phyloP scores from a whole-genome alignment of 2,113 vertebrate genomes.

The Mesoclemmys tuberculata region DNA sequence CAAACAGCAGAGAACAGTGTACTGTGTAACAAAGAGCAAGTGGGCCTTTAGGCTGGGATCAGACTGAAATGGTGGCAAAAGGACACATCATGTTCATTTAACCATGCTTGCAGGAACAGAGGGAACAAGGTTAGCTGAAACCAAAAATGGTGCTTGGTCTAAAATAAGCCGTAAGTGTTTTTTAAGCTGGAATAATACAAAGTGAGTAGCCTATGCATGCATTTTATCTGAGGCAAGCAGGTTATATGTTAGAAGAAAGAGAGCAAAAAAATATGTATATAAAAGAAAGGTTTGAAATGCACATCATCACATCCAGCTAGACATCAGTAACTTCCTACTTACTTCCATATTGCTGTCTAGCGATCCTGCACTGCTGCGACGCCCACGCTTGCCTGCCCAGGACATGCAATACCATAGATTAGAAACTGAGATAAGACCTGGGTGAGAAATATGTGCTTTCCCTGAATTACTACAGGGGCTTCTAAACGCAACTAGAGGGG shows the following conservation, averaged over 20 bases:
- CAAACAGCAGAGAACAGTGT: slow-evolving; percentile 69
- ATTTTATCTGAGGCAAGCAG: slow-evolving; percentile 84
- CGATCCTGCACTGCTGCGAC: slow-evolving; percentile 99
- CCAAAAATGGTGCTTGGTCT: slow-evolving; percentile 78
- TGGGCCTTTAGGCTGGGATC: slow-evolving; percentile 72
- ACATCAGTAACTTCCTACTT: slow-evolving; percentile 90
- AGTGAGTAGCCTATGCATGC: slow-evolving; percentile 93
- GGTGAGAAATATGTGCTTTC: slow-evolving; percentile 71
- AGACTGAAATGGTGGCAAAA: slow-evolving; percentile 69
- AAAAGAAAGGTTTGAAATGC: slow-evolving; percentile 82
- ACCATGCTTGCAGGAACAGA: slow-evolving; percentile 90
- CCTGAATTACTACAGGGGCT: slow-evolving; percentile 19
- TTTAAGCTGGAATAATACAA: slow-evolving; percentile 75
- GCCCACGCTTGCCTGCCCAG: slow-evolving; percentile 99
- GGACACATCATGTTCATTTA: slow-evolving; percentile 82
- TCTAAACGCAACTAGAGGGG: slow-evolving; percentile 75
- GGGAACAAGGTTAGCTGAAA: slow-evolving; percentile 76
- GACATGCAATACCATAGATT: slow-evolving; percentile 98
- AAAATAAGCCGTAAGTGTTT: slow-evolving; percentile 82
- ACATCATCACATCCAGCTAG: slow-evolving; percentile 88
- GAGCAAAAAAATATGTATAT: slow-evolving; percentile 78
- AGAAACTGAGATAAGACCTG: slow-evolving; percentile 86
- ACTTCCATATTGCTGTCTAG: slow-evolving; percentile 99
- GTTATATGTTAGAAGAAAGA: slow-evolving; percentile 79
- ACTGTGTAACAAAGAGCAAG: slow-evolving; percentile 72